These are phyloP conservation scores for Falco columbarius DNA, from an alignment of 2,797 vertebrate species.

Conservation along the genomic window DNA sequence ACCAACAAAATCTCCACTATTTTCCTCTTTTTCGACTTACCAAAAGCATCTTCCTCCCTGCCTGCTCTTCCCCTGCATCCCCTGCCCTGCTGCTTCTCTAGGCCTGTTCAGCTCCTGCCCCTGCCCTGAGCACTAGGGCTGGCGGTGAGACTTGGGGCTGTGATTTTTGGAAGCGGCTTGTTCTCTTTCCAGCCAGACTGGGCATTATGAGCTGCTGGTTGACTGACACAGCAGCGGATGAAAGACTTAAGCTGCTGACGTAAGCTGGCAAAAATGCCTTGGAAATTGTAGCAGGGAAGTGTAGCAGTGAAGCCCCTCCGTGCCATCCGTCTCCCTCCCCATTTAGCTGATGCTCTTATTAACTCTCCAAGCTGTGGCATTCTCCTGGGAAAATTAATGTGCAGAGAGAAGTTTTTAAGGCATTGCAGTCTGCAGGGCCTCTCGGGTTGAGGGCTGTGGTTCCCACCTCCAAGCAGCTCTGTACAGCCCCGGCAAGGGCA, in stretches of 20 bases:
- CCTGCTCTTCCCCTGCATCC: neutral
- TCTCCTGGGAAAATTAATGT: neutral
- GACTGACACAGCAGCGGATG: neutral
- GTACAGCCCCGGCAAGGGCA: neutral
- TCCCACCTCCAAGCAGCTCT: neutral
- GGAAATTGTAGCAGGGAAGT: neutral
- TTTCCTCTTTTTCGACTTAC: neutral
- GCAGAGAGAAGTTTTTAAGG: neutral
- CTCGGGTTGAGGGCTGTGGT: neutral
- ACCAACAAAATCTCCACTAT: neutral
- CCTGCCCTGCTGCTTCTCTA: neutral
- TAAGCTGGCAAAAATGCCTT: neutral
- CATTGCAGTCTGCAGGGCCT: accelerated
- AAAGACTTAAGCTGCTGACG: neutral
- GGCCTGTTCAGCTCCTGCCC: neutral
- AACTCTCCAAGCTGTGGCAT: neutral
- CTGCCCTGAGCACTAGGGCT: neutral
- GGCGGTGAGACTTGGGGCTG: neutral
- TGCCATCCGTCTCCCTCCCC: neutral
- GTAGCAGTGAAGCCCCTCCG: neutral
- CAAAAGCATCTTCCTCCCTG: neutral
- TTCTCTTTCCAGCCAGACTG: neutral
- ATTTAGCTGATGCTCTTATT: neutral
- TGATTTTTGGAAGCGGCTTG: neutral
- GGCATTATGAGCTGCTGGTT: neutral